A percentile compares a stretch with the other conserved stretches of the same genome.
Conservation (phyloP, 2,113 vertebrate genomes). For the Chionomys nivalis region DNA sequence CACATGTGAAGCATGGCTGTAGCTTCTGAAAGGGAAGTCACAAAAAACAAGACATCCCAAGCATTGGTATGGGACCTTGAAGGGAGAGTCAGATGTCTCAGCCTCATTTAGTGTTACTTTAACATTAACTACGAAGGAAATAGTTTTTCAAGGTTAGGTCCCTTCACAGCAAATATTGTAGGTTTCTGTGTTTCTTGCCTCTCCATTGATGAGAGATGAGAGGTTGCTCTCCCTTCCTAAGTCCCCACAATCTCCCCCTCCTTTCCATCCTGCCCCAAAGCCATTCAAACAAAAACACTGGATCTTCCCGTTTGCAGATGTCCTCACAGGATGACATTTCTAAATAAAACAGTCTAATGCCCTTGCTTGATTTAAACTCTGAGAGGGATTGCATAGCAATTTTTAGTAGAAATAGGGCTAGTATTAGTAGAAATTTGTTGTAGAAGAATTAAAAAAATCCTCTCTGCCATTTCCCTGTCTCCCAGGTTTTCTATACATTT, state of each 20-base stretch:
- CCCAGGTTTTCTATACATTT: not conserved
- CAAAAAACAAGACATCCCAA: not conserved
- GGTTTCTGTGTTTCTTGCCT: not conserved
- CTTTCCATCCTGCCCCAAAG: not conserved
- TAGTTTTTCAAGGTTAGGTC: not conserved
- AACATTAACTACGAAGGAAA: not conserved
- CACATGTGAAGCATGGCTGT: not conserved
- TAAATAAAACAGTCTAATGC: slow-evolving; percentile 6
- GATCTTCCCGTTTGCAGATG: not conserved
- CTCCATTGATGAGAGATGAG: not conserved
- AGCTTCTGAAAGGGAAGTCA: not conserved
- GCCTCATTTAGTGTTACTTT: not conserved
- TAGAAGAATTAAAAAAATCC: slow-evolving; percentile 47
- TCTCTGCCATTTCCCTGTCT: not conserved
- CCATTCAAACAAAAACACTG: not conserved
- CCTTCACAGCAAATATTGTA: not conserved
- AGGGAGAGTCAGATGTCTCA: not conserved
- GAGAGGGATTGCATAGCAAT: slow-evolving; percentile 1
- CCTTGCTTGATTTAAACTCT: not conserved
- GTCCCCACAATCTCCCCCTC: not conserved
- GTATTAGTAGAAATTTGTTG: not conserved
- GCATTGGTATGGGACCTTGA: not conserved
- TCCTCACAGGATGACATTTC: slow-evolving; percentile 1
- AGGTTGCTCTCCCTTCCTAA: not conserved
- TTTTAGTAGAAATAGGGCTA: slow-evolving; percentile 4